These are phyloP conservation scores for Corvus hawaiiensis DNA, from an alignment of 2,113 vertebrate genomes.

Conservation along the genomic window DNA sequence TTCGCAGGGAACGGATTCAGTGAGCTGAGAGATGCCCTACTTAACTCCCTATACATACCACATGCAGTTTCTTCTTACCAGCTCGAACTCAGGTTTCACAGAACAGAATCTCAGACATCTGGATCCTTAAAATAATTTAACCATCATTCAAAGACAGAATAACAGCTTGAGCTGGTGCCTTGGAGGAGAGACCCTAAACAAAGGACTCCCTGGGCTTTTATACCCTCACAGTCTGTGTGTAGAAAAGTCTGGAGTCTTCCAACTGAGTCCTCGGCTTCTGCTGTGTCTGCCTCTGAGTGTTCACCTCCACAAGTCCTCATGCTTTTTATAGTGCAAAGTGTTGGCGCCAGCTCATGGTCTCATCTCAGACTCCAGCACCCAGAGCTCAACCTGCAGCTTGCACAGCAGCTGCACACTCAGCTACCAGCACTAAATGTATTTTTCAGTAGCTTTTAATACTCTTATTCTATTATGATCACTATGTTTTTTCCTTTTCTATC, in stretches of 20 bases:
- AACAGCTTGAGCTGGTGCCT: neutral
- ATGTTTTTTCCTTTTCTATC: neutral
- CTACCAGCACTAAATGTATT: fast-evolving
- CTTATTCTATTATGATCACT: neutral
- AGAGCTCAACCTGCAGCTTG: neutral
- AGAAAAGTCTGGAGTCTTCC: neutral
- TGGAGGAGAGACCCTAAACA: neutral
- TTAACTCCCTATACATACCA: too few species aligned
- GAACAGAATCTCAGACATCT: neutral
- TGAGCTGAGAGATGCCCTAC: too few species aligned
- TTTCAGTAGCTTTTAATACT: neutral
- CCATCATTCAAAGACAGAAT: neutral
- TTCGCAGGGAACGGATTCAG: fast-evolving
- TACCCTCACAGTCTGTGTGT: fast-evolving
- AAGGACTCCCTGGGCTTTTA: neutral
- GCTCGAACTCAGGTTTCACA: neutral
- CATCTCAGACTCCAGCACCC: neutral
- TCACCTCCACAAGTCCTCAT: neutral
- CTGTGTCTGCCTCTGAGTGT: neutral
- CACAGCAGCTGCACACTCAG: neutral
- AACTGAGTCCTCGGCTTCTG: fast-evolving
- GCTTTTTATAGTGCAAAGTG: neutral
- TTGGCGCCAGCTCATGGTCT: fast-evolving
- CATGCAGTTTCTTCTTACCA: neutral
- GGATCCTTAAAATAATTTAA: neutral